phyloP scores from a whole-genome alignment of 2,797 vertebrate genomes.

The Ctenochaetus hawaiiensis region DNA sequence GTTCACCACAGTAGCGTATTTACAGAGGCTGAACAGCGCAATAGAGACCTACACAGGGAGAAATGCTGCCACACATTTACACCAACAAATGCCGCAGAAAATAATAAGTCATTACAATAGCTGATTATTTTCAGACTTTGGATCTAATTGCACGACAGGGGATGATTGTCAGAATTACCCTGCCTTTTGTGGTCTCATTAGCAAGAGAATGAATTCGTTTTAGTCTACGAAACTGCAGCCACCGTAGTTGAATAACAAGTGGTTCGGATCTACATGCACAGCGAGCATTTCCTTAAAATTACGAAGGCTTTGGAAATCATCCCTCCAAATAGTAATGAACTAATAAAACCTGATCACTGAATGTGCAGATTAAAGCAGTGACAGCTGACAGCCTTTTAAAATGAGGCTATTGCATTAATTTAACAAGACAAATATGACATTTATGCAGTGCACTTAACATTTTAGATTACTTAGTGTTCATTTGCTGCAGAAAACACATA shows the following conservation, averaged over 20 bases:
- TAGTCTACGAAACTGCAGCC: conserved; percentile 47
- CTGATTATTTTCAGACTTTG: conserved; percentile 60
- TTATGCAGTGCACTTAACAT: conserved; percentile 15
- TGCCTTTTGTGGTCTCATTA: conserved; percentile 78
- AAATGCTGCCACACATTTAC: conserved; percentile 33
- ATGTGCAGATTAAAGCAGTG: conserved; percentile 35
- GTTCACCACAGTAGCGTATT: conserved; percentile 33
- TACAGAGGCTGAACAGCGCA: conserved; percentile 17
- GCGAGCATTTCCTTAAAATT: conserved; percentile 40
- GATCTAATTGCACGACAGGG: conserved; percentile 71
- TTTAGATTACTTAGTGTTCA: conserved; percentile 36
- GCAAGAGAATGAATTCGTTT: conserved; percentile 48
- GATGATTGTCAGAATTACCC: conserved; percentile 45
- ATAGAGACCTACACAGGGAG: conserved; percentile 17
- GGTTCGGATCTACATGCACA: conserved; percentile 58
- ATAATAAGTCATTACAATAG: conserved; percentile 56
- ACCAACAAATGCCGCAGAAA: conserved; percentile 39
- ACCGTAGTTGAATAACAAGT: conserved; percentile 65
- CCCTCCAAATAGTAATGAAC: conserved; percentile 64
- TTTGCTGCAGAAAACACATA: conserved; percentile 18
- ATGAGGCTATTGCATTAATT: conserved; percentile 33
- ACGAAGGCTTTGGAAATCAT: conserved; percentile 38
- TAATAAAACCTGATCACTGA: conserved; percentile 46
- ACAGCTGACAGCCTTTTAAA: conserved; percentile 28
- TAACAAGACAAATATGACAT: conserved; percentile 24